Evolutionary conservation across 2,888 invertebrate species (phyloP).

Genomic region (Mimachlamys varia): DNA sequence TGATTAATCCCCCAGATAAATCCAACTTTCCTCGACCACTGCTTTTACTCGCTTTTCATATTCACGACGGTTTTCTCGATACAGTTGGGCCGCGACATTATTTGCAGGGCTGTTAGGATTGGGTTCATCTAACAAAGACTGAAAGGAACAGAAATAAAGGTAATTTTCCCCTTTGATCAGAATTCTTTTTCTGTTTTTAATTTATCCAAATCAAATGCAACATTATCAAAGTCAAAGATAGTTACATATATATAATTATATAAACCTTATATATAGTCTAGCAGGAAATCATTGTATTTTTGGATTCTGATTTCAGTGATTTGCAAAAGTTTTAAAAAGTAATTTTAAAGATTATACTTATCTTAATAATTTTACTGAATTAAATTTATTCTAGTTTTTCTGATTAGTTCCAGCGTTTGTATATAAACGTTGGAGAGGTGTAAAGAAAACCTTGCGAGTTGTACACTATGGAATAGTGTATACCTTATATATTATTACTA

Average conservation of each 20-base stretch:
- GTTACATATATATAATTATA: not conserved
- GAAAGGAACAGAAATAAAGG: slow-evolving; percentile 80
- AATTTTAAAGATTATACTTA: too few species aligned
- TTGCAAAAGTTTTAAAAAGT: too few species aligned
- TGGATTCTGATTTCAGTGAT: too few species aligned
- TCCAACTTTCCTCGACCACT: slow-evolving; percentile 99
- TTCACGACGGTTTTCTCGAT: slow-evolving; percentile 99
- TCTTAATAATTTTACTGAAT: too few species aligned
- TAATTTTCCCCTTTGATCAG: not conserved
- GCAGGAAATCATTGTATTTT: too few species aligned
- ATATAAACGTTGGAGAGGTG: too few species aligned
- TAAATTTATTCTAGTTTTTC: too few species aligned
- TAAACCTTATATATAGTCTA: too few species aligned
- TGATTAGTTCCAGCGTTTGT: too few species aligned
- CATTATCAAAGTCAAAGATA: not conserved
- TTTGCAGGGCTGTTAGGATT: slow-evolving; percentile 99
- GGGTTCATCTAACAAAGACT: slow-evolving; percentile 99
- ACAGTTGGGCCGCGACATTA: slow-evolving; percentile 99
- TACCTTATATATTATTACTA: not conserved
- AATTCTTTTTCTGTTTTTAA: not conserved
- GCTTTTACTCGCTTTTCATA: slow-evolving; percentile 99
- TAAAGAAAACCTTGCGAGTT: not conserved
- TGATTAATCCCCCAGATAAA: slow-evolving; percentile 70
- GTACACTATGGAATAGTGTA: not conserved
- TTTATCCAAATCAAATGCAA: not conserved